phyloP scores from a whole-genome alignment of 2,888 invertebrate genomes.

The Tethea ocularis region DNA sequence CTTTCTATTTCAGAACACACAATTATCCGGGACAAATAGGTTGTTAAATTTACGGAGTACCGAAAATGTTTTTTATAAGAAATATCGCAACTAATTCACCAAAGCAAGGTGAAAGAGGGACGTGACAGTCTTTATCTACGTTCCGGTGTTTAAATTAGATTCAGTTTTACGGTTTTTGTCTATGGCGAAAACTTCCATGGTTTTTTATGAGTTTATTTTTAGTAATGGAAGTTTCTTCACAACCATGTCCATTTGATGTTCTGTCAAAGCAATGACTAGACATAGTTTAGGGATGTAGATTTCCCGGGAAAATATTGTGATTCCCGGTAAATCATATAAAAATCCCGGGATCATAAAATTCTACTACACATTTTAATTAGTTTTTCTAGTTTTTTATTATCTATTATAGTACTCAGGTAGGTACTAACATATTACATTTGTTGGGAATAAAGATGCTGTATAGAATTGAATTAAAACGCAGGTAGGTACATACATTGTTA shows the following conservation, averaged over 20 bases:
- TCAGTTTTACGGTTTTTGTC: not conserved
- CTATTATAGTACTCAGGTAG: too few relatives aligned
- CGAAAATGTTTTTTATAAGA: not conserved
- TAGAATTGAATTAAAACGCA: too few relatives aligned
- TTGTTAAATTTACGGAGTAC: not conserved
- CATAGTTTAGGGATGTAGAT: not conserved
- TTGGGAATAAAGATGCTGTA: too few relatives aligned
- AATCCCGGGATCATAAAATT: not conserved
- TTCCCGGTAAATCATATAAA: not conserved
- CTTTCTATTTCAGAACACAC: not conserved
- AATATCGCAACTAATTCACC: not conserved
- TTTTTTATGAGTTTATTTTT: not conserved
- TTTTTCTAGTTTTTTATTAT: too few relatives aligned
- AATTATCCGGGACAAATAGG: not conserved
- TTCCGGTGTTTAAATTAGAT: not conserved
- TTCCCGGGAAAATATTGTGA: not conserved
- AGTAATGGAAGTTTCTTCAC: not conserved
- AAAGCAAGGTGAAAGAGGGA: conserved; percentile 4
- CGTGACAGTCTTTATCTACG: not conserved
- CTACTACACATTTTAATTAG: too few relatives aligned
- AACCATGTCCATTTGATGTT: not conserved
- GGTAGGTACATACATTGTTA: too few relatives aligned
- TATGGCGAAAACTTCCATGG: not conserved
- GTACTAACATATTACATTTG: too few relatives aligned
- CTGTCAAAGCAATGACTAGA: not conserved